Evolutionary conservation across 2,797 vertebrate species (phyloP).

Genomic region (Pristis pectinata): DNA sequence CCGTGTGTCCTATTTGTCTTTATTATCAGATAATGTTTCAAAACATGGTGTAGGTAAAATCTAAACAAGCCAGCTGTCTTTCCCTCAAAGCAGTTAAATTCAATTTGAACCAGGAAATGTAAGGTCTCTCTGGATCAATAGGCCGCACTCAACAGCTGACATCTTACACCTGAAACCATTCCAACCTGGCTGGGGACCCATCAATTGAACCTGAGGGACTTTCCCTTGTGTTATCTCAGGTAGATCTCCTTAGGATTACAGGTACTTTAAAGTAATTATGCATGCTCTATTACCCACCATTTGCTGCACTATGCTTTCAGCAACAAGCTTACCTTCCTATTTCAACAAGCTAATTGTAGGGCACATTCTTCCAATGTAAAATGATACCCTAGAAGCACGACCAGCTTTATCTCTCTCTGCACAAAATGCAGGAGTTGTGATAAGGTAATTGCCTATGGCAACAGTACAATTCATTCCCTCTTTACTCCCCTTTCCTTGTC

Average conservation of each 20-base stretch:
- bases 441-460: slow-evolving; percentile 66
- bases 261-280: slow-evolving; percentile 92
- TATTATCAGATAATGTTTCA: slow-evolving; percentile 36
- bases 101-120: slow-evolving; percentile 63
- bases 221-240: slow-evolving; percentile 66
- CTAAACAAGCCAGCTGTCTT: slow-evolving; percentile 51
- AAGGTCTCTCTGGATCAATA: slow-evolving; percentile 70
- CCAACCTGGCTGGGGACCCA: slow-evolving; percentile 65
- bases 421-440: slow-evolving; percentile 45
- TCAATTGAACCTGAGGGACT: slow-evolving; percentile 71
- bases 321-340: slow-evolving; percentile 54
- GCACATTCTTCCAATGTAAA: slow-evolving; percentile 59
- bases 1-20: slow-evolving; percentile 35
- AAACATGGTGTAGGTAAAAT: slow-evolving; percentile 50
- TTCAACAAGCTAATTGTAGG: slow-evolving; percentile 59
- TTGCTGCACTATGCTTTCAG: slow-evolving; percentile 57
- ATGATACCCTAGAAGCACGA: slow-evolving; percentile 58
- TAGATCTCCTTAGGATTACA: slow-evolving; percentile 86
- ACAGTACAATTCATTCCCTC: slow-evolving; percentile 54
- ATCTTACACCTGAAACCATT: slow-evolving; percentile 71
- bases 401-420: slow-evolving; percentile 52
- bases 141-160: slow-evolving; percentile 70
- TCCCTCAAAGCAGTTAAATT: slow-evolving; percentile 57
- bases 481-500: slow-evolving; percentile 51
- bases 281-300: slow-evolving; percentile 80